A percentile compares a stretch with the other conserved stretches of the same genome.
These are phyloP conservation scores for Plumapathes pennacea DNA, from an alignment of 92 coral and sea anemone species.

Conservation along the genomic window DNA sequence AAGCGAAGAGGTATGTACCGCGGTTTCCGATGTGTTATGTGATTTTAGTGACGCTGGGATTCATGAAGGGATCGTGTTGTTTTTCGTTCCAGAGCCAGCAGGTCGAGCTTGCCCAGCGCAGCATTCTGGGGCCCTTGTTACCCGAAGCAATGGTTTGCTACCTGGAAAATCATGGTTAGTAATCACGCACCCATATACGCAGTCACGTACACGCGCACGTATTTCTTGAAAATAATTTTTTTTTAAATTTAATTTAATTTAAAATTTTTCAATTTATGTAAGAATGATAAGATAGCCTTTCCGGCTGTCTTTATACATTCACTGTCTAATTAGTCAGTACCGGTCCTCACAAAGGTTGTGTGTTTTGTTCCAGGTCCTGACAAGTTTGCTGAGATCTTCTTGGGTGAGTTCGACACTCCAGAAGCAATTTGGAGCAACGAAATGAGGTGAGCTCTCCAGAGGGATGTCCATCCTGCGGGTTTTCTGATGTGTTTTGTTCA, in stretches of 20 bases:
- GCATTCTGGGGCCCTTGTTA: conserved; percentile 81
- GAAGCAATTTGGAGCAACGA: conserved; percentile 99
- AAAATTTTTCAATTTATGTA: no score
- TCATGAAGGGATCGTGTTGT: neutral
- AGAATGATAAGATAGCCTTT: neutral
- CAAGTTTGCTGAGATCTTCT: conserved; percentile 88
- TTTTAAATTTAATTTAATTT: no score
- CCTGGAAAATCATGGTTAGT: conserved; percentile 89
- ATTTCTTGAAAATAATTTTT: no score
- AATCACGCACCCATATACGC: no score
- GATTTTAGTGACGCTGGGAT: neutral
- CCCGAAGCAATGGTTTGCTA: conserved; percentile 99
- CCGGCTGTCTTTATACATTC: neutral
- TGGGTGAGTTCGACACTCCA: conserved; percentile 98
- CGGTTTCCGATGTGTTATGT: neutral
- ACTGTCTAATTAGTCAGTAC: no score
- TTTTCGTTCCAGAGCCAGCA: conserved; percentile 44
- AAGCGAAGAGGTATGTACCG: conserved; percentile 74
- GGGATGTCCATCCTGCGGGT: no score
- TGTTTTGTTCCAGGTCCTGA: conserved; percentile 65
- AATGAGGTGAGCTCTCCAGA: conserved; percentile 97
- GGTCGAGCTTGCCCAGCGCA: conserved; percentile 85
- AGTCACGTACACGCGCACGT: no score
- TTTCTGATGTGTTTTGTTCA: no score
- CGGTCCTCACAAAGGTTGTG: no score